These are phyloP conservation scores for Scrobipalpa costella DNA, from an alignment of 2,888 invertebrate species.

Conservation along the genomic window DNA sequence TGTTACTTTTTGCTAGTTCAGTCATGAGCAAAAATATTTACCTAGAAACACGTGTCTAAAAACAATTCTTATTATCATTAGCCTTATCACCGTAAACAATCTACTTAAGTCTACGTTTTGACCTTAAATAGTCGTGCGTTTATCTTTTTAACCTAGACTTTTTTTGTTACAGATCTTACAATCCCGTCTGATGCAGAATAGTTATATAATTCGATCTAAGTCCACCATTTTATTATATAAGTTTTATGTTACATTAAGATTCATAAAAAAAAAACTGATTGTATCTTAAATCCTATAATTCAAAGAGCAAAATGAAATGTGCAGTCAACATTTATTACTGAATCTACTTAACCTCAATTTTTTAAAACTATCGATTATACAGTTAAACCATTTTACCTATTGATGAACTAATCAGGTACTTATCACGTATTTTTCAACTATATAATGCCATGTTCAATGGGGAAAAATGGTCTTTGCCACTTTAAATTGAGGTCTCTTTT, in stretches of 20 bases:
- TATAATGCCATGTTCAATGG: not conserved
- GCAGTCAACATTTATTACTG: slow-evolving; percentile 62
- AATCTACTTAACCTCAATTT: slow-evolving; percentile 25
- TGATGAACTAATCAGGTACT: not conserved
- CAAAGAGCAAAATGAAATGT: slow-evolving; percentile 50
- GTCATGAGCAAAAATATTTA: not conserved
- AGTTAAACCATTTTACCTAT: slow-evolving; percentile 10
- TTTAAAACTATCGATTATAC: slow-evolving; percentile 11
- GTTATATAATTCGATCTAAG: slow-evolving; percentile 39
- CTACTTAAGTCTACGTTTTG: not conserved
- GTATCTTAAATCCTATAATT: slow-evolving; percentile 25
- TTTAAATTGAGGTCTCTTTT: not conserved
- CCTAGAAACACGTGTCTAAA: slow-evolving; percentile 1
- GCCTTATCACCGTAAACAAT: not conserved
- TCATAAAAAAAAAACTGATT: slow-evolving; percentile 6
- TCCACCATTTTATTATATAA: slow-evolving; percentile 48
- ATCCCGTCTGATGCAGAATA: slow-evolving; percentile 53
- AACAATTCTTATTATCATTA: not conserved
- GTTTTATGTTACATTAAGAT: slow-evolving; percentile 55
- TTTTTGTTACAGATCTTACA: slow-evolving; percentile 70
- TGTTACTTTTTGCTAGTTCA: not conserved
- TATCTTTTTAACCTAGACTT: slow-evolving; percentile 17
- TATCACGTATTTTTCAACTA: no score
- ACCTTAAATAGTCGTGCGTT: slow-evolving; percentile 3
- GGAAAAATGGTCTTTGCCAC: not conserved